Percentiles rank a stretch among this genome's conserved stretches.
Conservation (phyloP, 2,113 vertebrate genomes). For the Bubo scandiacus region DNA sequence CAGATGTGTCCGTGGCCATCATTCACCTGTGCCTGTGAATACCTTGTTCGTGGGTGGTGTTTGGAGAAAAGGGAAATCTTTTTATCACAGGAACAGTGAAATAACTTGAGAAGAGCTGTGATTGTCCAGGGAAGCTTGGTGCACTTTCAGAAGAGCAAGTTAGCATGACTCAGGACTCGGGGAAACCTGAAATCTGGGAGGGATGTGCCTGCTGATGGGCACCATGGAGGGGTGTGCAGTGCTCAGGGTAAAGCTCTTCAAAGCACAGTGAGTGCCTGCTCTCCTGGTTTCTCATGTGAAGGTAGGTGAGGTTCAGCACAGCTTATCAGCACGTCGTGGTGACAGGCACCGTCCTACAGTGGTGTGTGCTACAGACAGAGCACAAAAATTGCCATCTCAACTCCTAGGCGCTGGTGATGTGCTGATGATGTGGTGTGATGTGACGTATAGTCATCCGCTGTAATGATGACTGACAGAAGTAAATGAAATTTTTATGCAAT, state of each 20-base stretch:
- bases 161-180: background rate
- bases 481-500: background rate
- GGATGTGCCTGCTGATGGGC: background rate
- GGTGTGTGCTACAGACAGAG: fast-evolving
- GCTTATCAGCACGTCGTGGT: background rate
- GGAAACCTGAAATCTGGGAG: background rate
- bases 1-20: fast-evolving
- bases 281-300: background rate
- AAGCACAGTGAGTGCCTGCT: fast-evolving
- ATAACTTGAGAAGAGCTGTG: background rate
- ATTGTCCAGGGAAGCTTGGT: background rate
- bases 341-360: fast-evolving
- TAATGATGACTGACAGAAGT: background rate
- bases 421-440: too few relatives aligned
- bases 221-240: fast-evolving
- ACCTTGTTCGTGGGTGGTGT: background rate
- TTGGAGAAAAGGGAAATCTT: background rate
- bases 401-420: fast-evolving
- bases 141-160: background rate
- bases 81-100: background rate
- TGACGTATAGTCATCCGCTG: background rate
- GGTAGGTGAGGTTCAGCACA: background rate
- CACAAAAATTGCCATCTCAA: background rate
- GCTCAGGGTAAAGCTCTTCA: background rate
- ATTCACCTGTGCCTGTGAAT: background rate